These are phyloP conservation scores for Tethya wilhelma DNA, from an alignment of 37 sponge, comb jelly and placozoan species.

Conservation along the genomic window DNA sequence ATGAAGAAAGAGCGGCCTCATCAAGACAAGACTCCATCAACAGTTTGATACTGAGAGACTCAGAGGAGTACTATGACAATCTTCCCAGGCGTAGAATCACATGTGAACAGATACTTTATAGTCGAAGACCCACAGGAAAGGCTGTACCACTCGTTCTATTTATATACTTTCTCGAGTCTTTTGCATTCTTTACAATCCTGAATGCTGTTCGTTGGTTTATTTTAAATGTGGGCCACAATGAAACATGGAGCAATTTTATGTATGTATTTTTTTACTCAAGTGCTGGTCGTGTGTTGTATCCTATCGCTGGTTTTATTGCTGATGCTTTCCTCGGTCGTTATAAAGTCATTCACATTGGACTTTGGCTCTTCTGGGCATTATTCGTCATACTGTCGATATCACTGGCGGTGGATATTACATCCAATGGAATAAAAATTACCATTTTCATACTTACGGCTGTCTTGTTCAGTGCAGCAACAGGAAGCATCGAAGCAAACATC, in stretches of 20 bases:
- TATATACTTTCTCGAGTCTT: conserved; percentile 27
- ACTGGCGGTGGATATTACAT: neutral
- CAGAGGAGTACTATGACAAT: no score
- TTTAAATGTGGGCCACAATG: neutral
- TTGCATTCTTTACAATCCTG: conserved; percentile 20
- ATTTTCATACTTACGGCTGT: neutral
- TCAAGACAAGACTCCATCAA: no score
- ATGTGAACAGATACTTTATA: neutral
- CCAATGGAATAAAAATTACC: neutral
- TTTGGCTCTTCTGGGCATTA: conserved; percentile 43
- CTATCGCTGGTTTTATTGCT: conserved; percentile 49
- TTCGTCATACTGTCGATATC: conserved; percentile 7
- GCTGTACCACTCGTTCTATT: conserved; percentile 9
- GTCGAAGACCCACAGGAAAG: conserved; percentile 35
- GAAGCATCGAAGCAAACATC: conserved; percentile 35
- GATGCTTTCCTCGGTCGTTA: conserved; percentile 47
- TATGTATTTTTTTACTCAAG: neutral
- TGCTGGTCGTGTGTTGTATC: conserved; percentile 46
- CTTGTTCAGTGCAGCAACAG: conserved; percentile 14
- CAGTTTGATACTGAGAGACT: no score
- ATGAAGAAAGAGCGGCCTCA: no score
- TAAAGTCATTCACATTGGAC: conserved; percentile 42
- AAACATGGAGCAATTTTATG: neutral
- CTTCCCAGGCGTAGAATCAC: no score
- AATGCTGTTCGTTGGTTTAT: neutral